Evolutionary conservation across 2,113 vertebrate species (phyloP), one percentile per base, ranked within the genome.

Genomic region (Grantiella picta): DNA sequence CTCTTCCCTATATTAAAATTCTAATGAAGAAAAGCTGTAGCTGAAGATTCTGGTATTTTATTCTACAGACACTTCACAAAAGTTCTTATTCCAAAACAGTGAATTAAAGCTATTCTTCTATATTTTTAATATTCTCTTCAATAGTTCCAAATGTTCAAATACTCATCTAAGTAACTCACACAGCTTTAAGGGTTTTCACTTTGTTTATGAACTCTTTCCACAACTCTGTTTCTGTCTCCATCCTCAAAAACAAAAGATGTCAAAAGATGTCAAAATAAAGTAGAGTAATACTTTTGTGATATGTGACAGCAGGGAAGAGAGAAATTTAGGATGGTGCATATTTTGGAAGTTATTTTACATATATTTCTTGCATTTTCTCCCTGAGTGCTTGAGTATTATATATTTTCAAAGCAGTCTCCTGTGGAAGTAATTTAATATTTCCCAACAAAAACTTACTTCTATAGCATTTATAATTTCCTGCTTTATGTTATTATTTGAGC

Each of bases 201-300:
- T 89, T 60, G 6, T 64, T 89, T 49, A 52, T 15, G 11, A 86
- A 3, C 2, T 11, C 20, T 86, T 45, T 16, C 3, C 15, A 42
- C 4, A 75, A 28, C 7, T n/a, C 5, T 0, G 0, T 19, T n/a
- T 3, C 1, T 25, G 9, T 56, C 4, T 13, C 7, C 18, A 65
- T 64, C 20, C 16, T 40, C 9, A 44, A 44, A 52, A 65, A 27
- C 1, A 65, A 65, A 85, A 85, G 8, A 47, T 11, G 6, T 38
- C 7, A 59, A 59, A 73, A 83, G n/a, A 63, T 12, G 6, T 35
- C 40, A 85, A 82, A 70, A 72, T 28, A 57, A 52, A 81, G 5
- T 21, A n/a, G 4, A 44, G 6, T 7, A 70, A 52, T 45, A 25
- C 40, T 78, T 81, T 70, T 15, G 22, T 88, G 7, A 9, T 61